Percentiles rank a stretch among this genome's conserved stretches.
These are phyloP conservation scores for Calephelis perditalis DNA, from an alignment of 2,888 invertebrate genomes.

Conservation along the genomic window DNA sequence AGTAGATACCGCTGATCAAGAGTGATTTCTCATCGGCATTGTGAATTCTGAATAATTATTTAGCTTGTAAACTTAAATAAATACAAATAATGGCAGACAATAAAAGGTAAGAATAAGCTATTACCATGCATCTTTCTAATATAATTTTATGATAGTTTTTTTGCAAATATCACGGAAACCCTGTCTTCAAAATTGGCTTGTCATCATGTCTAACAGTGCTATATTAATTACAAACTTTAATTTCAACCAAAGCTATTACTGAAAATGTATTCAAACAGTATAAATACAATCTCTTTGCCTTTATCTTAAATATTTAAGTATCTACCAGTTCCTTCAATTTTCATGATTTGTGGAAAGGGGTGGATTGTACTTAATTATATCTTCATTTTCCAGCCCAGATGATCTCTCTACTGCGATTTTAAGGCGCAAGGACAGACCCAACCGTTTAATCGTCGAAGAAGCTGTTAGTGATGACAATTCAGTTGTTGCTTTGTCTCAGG, in stretches of 20 bases:
- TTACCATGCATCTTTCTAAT: slow-evolving; percentile 30
- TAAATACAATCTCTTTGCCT: no score
- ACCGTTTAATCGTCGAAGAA: slow-evolving; percentile 98
- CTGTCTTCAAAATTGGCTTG: slow-evolving; percentile 57
- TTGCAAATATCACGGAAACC: neutral
- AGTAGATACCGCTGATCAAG: slow-evolving; percentile 34
- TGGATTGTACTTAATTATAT: neutral
- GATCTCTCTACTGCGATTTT: slow-evolving; percentile 99
- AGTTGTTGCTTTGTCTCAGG: slow-evolving; percentile 97
- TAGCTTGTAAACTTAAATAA: slow-evolving; percentile 32
- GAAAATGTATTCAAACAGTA: no score
- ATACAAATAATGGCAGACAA: slow-evolving; percentile 73
- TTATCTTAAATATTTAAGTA: no score
- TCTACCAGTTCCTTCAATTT: neutral
- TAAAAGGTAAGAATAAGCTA: slow-evolving; percentile 54
- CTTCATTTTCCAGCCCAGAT: slow-evolving; percentile 78
- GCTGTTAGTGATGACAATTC: slow-evolving; percentile 99
- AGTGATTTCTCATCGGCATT: slow-evolving; percentile 44
- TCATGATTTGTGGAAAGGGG: slow-evolving; percentile 9
- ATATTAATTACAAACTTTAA: neutral
- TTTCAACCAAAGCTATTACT: no score
- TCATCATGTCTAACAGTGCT: slow-evolving; percentile 44
- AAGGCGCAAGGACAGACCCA: slow-evolving; percentile 97
- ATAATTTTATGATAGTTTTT: neutral
- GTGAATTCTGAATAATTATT: slow-evolving; percentile 9